A percentile compares a stretch with the other conserved stretches of the same genome.
Conservation (phyloP, 1,140 invertebrate genomes). For the Agrypnia vestita region DNA sequence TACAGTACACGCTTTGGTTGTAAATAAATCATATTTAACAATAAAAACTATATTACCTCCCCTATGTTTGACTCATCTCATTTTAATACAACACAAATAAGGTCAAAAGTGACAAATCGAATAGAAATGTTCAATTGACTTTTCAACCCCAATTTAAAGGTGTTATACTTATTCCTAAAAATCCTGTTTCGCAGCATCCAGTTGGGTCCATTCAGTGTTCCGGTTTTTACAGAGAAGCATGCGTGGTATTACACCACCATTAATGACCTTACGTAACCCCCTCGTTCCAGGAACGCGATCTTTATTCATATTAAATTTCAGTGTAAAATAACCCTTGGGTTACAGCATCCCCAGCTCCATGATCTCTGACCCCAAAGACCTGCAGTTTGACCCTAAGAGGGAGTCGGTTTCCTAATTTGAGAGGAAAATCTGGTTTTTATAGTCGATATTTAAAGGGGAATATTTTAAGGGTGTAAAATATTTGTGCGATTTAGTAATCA, state of each 20-base stretch:
- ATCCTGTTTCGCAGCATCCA: neutral
- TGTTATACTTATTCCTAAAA: too few species aligned
- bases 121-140: too few species aligned
- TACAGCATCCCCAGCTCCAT: conserved; percentile 22
- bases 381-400: conserved; percentile 19
- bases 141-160: too few species aligned
- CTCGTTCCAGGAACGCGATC: neutral
- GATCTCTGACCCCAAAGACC: conserved; percentile 37
- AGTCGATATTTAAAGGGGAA: neutral
- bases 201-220: conserved; percentile 7
- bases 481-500: neutral
- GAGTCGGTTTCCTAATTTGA: conserved; percentile 22
- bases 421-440: conserved; percentile 20
- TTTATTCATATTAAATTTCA: conserved; percentile 33
- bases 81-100: too few species aligned
- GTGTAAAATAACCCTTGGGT: conserved; percentile 1
- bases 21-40: too few species aligned
- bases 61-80: too few species aligned
- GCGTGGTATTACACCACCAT: neutral
- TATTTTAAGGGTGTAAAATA: neutral
- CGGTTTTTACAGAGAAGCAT: neutral
- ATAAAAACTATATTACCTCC: too few species aligned
- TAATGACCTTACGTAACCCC: neutral
- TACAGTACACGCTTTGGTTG: too few species aligned
- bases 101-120: too few species aligned